A percentile compares a stretch with the other conserved stretches of the same genome.
Evolutionary conservation across 2,888 invertebrate species (phyloP).

Genomic region (Rhagophthalmus giganteus): DNA sequence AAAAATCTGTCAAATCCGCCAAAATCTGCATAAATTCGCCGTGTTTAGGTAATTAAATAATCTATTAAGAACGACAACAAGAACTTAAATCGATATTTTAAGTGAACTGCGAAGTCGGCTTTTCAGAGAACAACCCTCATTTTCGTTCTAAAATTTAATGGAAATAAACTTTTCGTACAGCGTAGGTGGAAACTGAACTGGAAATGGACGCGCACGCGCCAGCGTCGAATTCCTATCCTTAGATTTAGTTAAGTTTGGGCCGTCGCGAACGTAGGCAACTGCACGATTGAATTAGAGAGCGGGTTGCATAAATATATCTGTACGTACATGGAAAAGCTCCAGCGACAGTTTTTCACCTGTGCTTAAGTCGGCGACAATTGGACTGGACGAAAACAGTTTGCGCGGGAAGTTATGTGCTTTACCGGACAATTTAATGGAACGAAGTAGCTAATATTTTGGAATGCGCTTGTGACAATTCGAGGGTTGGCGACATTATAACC

Average conservation of each 20-base stretch:
- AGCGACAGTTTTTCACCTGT: too few species aligned
- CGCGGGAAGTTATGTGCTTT: too few species aligned
- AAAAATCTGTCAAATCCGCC: too few species aligned
- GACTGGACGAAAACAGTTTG: too few species aligned
- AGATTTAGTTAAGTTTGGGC: constrained; percentile 24
- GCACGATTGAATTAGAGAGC: constrained; percentile 1
- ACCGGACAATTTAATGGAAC: too few species aligned
- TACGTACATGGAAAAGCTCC: too few species aligned
- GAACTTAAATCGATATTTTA: constrained; percentile 22
- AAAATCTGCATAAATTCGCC: too few species aligned
- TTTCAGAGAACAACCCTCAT: constrained; percentile 17
- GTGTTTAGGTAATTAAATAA: constrained; percentile 17
- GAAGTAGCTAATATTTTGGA: too few species aligned
- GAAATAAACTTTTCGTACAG: constrained; percentile 23
- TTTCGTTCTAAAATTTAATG: constrained; percentile 28
- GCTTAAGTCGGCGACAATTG: too few species aligned
- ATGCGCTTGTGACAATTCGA: too few species aligned
- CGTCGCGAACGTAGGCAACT: constrained; percentile 28
- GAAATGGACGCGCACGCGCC: constrained; percentile 16
- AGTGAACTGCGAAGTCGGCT: constrained; percentile 18
- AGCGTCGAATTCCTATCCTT: constrained; percentile 10
- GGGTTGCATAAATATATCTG: constrained; percentile 22
- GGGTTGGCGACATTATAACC: too few species aligned
- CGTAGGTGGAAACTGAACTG: constrained; percentile 18
- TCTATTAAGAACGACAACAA: constrained; percentile 9